A percentile compares a stretch with the other conserved stretches of the same genome.
These are phyloP conservation scores for Lacerta bilineata DNA, from an alignment of 2,797 vertebrate genomes.

Conservation along the genomic window DNA sequence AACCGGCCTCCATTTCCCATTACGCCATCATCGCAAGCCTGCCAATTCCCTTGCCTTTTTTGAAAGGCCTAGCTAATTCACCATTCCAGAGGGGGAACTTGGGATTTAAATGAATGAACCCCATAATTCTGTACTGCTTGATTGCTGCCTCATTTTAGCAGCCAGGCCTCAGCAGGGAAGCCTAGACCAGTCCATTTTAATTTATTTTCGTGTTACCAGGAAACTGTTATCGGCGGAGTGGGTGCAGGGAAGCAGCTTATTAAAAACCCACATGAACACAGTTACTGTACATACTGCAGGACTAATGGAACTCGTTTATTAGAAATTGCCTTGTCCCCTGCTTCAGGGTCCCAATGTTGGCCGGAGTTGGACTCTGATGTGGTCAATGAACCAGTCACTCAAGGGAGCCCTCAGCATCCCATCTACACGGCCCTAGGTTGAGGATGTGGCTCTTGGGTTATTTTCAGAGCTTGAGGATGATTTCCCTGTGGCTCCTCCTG, in stretches of 20 bases:
- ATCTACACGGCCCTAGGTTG: too few relatives aligned
- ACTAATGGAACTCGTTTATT: not conserved
- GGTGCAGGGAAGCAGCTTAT: not conserved
- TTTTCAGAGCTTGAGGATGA: too few relatives aligned
- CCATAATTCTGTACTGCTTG: not conserved
- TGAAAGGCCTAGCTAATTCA: not conserved
- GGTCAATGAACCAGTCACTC: too few relatives aligned
- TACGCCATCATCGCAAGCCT: not conserved
- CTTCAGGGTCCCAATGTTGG: too few relatives aligned
- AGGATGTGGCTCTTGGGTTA: too few relatives aligned
- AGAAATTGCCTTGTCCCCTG: too few relatives aligned
- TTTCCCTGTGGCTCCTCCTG: too few relatives aligned
- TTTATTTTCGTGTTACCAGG: not conserved
- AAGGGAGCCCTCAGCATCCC: too few relatives aligned
- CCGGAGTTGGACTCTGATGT: too few relatives aligned
- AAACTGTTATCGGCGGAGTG: slow-evolving; percentile 9
- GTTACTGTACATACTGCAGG: not conserved
- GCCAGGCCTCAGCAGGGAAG: not conserved
- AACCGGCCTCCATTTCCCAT: not conserved
- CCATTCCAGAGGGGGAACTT: not conserved
- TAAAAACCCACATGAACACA: not conserved
- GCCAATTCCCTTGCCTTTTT: not conserved
- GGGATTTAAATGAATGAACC: not conserved
- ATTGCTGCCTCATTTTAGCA: not conserved
- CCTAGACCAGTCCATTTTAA: not conserved